Evolutionary conservation across 1,140 invertebrate genomes (phyloP).

Genomic region (Drepana arcuata): DNA sequence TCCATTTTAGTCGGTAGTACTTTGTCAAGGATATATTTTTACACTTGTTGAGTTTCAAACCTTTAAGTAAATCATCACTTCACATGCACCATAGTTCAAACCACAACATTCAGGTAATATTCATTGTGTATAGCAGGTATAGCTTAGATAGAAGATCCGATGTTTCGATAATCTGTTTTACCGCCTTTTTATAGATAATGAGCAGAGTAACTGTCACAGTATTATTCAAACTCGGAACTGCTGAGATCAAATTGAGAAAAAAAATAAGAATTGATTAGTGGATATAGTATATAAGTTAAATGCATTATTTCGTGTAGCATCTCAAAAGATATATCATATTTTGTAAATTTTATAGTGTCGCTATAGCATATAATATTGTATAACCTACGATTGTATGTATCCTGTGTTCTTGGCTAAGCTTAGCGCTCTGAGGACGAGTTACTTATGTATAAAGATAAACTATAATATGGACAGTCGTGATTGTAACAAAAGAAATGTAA

Average conservation of each 20-base stretch:
- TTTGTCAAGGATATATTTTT: constrained; percentile 8
- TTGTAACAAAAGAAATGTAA: no score
- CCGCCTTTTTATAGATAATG: constrained; percentile 13
- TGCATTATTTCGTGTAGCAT: constrained; percentile 64
- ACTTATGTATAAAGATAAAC: constrained; percentile 41
- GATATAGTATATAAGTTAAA: constrained; percentile 42
- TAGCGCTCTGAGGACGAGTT: constrained; percentile 61
- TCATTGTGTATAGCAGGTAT: constrained; percentile 1
- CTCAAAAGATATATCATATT: constrained; percentile 70
- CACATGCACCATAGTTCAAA: constrained; percentile 28
- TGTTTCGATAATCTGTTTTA: constrained; percentile 2
- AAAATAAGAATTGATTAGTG: constrained; percentile 68
- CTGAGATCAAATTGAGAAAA: constrained; percentile 49
- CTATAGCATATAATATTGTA: constrained; percentile 57
- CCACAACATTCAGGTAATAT: constrained; percentile 14
- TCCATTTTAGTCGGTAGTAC: constrained; percentile 12
- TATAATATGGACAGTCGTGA: constrained; percentile 11
- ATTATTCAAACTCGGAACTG: no score
- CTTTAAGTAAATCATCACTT: not conserved
- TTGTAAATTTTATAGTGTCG: constrained; percentile 71
- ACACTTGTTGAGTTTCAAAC: constrained; percentile 2
- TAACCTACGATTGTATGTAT: constrained; percentile 46
- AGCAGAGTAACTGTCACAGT: no score
- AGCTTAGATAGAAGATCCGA: not conserved
- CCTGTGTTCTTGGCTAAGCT: constrained; percentile 58